Base-by-base conservation (phyloP, 1,140 invertebrate species). In the Lamellibrachia luymesi region DNA sequence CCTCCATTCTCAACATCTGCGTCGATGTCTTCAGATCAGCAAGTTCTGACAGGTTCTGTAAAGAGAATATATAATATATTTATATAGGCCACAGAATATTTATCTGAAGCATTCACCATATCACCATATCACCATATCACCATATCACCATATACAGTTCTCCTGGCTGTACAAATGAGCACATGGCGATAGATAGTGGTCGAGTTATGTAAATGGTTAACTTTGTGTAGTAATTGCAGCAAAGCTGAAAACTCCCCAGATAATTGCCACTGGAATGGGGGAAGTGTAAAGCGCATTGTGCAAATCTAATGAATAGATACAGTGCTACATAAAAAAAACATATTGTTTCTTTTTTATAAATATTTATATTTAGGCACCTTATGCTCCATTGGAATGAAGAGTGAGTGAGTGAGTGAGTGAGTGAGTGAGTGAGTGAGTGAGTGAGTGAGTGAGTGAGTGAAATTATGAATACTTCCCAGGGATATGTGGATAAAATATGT, bases 351-450 rank as follows among this genome's bases (percentile, higher is more conserved):
- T 38, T 38, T 38, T 38, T 38, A 38, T 38, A 38, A 38, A 38
- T 38, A 38, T 38, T 38, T 38, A 38, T 38, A 38, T 38, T 38
- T 38, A 56, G 52, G 52, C 52, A 56, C 52, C 6, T 38, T 56
- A 56, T 56, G 52, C 52, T 7, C 6, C 13, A 56, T 0, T 56
- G 6, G 52, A 56, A 13, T 1, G 52, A 7, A 56, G 13, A 56
- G 90, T 91, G 90, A 91, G 90, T 91, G 90, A 91, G 90, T 91
- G 90, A 91, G 90, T 91, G 90, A 91, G 90, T 91, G 90, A 91
- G 90, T 91, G 90, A 2, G 2, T 91, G 90, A 2, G 90, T 91
- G 90, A 2, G 90, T 91, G 90, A 2, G 90, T 91, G 90, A 91
- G 2, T 91, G 90, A 91, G 90, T 91, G 1, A 91, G 90, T 91